These are phyloP conservation scores for Enteromius anoplus DNA, from an alignment of 2,797 vertebrate genomes.

Conservation along the genomic window DNA sequence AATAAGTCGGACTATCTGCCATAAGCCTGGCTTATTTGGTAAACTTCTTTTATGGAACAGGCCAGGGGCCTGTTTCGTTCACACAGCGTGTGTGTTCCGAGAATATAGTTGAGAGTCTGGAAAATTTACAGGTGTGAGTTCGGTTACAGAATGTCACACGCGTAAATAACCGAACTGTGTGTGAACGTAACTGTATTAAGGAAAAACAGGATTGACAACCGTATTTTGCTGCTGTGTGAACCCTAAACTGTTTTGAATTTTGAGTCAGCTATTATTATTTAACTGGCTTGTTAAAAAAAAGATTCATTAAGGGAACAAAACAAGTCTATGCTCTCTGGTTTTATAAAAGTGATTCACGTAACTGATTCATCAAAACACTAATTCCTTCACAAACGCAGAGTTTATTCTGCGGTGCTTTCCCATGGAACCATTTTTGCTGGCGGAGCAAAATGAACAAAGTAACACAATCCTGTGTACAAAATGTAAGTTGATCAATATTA, in stretches of 20 bases:
- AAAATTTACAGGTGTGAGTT: too few relatives aligned
- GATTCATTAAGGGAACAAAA: background rate
- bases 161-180: too few relatives aligned
- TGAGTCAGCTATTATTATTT: background rate
- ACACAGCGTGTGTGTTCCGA: too few relatives aligned
- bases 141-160: too few relatives aligned
- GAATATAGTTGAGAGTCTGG: too few relatives aligned
- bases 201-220: too few relatives aligned
- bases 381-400: background rate
- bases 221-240: too few relatives aligned
- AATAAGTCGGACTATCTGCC: too few relatives aligned
- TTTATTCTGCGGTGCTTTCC: background rate
- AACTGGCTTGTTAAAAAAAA: background rate
- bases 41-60: too few relatives aligned
- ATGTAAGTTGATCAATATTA: background rate
- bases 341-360: background rate
- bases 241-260: background rate
- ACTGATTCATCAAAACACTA: background rate
- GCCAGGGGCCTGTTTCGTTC: too few relatives aligned
- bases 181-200: too few relatives aligned
- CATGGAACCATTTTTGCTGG: background rate
- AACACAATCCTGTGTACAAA: background rate
- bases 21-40: too few relatives aligned
- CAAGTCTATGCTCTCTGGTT: background rate
- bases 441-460: background rate